These are phyloP conservation scores for Columba guinea DNA, from an alignment of 2,797 vertebrate genomes.

Conservation along the genomic window DNA sequence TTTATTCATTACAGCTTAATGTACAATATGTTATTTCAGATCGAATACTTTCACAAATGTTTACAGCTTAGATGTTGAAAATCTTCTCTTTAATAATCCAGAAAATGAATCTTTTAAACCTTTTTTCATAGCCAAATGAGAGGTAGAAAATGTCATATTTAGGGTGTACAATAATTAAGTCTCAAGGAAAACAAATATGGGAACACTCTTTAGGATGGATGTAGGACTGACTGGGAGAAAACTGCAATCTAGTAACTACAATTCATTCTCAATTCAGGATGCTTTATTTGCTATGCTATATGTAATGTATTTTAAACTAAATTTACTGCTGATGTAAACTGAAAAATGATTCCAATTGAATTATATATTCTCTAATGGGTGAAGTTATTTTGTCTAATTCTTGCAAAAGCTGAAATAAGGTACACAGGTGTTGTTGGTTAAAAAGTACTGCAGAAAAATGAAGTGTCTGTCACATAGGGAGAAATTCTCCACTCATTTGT, in stretches of 20 bases:
- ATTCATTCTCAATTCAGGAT: background rate
- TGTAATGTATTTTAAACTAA: slow-evolving; percentile 14
- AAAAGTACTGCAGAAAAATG: background rate
- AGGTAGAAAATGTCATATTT: background rate
- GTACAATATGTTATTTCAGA: background rate
- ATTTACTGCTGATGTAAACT: background rate
- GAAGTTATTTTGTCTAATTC: background rate
- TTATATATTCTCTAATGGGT: background rate
- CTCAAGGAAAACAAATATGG: background rate
- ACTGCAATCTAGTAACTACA: background rate
- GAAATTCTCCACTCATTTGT: background rate
- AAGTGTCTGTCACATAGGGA: background rate
- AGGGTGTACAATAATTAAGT: background rate
- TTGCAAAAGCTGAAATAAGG: background rate
- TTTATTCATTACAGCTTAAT: background rate
- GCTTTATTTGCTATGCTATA: background rate
- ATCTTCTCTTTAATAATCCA: background rate
- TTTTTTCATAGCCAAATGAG: background rate
- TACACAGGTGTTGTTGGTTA: background rate
- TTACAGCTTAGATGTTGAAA: background rate
- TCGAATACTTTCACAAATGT: slow-evolving; percentile 12
- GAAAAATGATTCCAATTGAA: background rate
- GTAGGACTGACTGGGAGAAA: background rate
- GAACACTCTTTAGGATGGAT: background rate
- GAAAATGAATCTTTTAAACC: background rate